Percentiles rank a stretch among this genome's conserved stretches.
Evolutionary conservation across 1,140 invertebrate species (phyloP).

Genomic region (Acromyrmex echinatior): DNA sequence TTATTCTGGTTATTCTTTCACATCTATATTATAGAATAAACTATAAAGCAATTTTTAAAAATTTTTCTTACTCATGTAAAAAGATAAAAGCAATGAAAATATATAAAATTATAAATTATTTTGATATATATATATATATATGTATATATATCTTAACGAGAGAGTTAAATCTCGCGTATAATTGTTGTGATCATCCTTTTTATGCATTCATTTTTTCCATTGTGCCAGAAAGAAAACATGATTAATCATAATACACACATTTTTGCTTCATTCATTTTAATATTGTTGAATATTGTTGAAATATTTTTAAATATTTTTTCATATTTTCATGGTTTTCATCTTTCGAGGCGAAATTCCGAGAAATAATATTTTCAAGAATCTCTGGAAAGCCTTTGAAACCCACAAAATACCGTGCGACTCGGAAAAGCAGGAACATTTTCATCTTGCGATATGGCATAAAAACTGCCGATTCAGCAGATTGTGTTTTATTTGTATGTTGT

Average conservation of each 20-base stretch:
- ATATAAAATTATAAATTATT: slow-evolving; percentile 15
- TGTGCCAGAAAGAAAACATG: not conserved
- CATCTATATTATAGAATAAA: not conserved
- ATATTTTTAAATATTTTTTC: slow-evolving; percentile 22
- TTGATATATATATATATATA: not conserved
- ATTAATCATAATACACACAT: not conserved
- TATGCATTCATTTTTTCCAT: not conserved
- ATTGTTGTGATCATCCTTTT: not conserved
- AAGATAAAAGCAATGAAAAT: slow-evolving; percentile 17
- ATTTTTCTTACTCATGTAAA: not conserved
- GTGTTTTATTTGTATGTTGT: slow-evolving; percentile 46
- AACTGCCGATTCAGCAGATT: slow-evolving; percentile 44
- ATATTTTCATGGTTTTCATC: slow-evolving; percentile 7
- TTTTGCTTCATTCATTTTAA: not conserved
- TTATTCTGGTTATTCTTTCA: not conserved
- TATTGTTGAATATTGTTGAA: not conserved
- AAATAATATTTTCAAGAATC: slow-evolving; percentile 57
- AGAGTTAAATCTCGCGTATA: not conserved
- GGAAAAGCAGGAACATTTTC: slow-evolving; percentile 43
- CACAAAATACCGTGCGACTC: slow-evolving; percentile 32
- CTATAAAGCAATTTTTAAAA: not conserved
- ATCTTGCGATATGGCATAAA: slow-evolving; percentile 39
- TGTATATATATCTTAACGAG: not conserved
- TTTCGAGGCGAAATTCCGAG: not conserved
- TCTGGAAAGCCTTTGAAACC: slow-evolving; percentile 45